Base-by-base conservation (phyloP, 2,113 vertebrate genomes). In the Laticauda laticaudata region DNA sequence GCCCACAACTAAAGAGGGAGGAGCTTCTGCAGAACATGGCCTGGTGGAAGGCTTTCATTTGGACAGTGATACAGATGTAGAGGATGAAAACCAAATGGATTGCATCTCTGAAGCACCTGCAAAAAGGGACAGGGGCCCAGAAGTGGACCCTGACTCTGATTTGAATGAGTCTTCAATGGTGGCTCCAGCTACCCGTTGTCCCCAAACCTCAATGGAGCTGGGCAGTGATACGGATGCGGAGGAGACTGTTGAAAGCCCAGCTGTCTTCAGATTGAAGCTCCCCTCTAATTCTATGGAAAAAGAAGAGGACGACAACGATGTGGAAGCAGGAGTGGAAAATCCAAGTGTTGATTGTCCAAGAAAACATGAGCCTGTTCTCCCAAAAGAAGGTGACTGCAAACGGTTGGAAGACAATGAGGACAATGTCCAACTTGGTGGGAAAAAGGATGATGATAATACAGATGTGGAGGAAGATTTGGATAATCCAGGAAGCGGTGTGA, bases 41-140 rank as follows among this genome's bases (percentile, higher is more conserved):
- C 1, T 29, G 21, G 20, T 24, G 12, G 93, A 59, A 57, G 34
- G 54, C 59, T 94, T 96, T 88, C 94, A 86, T 10, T 15, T 96
- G 45, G 95, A 97, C 88, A 97, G 96, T 11, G 96, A 97, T 75
- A 96, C 95, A 29, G 96, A 95, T 51, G 56, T 94, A 2, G 94
- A 95, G 43, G 93, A 90, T 61, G 92, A 95, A 89, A 29, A 64
- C 10, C 59, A 55, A 87, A 43, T 75, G 51, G 18, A 10, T 18
- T 85, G 86, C n/a, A 81, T 11, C 20, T 59, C 90, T 14, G 29
- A 48, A 57, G 18, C 61, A 43, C 4, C 89, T 1, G 2, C 8
- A 90, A 45, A 93, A 56, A 39, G 87, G 39, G 0, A 23, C 43
- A 86, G 53, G 53, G 88, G 6, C 7, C 12, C 20, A 48, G 69